Base-by-base conservation (phyloP, 2,113 vertebrate species). In the Dinomys branickii region DNA sequence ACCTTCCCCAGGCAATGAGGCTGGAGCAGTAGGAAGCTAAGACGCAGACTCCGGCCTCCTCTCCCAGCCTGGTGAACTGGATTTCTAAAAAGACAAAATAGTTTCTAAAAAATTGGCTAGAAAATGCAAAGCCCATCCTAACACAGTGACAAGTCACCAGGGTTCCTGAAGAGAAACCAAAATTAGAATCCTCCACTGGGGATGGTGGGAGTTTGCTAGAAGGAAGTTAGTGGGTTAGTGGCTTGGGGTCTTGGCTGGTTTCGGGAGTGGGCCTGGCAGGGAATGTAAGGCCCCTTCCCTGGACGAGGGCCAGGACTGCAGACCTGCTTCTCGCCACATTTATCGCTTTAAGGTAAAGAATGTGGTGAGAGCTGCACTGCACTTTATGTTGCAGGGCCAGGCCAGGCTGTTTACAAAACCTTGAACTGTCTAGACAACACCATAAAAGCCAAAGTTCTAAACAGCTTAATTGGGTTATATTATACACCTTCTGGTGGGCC, bases 401-500 rank as follows among this genome's bases (percentile, higher is more conserved):
- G 98, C 98, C 97, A 98, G 98, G 99, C 98, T 99, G 99, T 99
- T 99, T 99, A 99, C 99, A 99, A 99, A 99, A 99, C 99, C 99
- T 99, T 99, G 99, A 99, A 99, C 99, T 99, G 99, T 99, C 99
- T 99, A 99, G 99, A 99, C 99, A 99, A 99, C 99, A 99, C 98
- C 99, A 99, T 99, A 99, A 99, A 99, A 99, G 97, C 95, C 95
- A 98, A 98, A 99, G 99, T 99, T 99, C 99, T 99, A 99, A 99
- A 99, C 98, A 99, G 98, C 99, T 99, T 99, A 99, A 99, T 99
- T 99, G 99, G 99, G 99, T 99, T 99, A 99, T 99, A 99, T 99
- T 99, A 98, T 99, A 99, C 99, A 99, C 99, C 99, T 99, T 99
- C 98, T 99, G 98, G 98, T 98, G 98, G 98, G 98, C 96, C 98